Conservation (phyloP, 2,797 vertebrate genomes). For the Cuniculus paca region DNA sequence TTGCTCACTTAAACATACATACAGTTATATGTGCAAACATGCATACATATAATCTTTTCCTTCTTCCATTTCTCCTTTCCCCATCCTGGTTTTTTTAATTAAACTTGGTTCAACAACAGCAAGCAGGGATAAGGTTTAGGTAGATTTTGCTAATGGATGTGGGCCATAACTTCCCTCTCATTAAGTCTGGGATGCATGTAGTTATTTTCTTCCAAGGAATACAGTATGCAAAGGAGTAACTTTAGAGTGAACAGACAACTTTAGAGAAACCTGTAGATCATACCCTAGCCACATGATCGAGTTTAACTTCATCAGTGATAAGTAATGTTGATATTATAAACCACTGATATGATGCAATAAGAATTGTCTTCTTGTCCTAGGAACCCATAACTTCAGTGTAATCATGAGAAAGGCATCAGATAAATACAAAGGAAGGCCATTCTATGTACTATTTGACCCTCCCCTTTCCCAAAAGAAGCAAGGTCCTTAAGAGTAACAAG, state of each 20-base stretch:
- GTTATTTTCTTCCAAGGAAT: background rate
- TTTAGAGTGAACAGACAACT: background rate
- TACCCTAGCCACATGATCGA: background rate
- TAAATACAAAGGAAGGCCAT: background rate
- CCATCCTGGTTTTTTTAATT: background rate
- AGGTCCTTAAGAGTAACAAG: slow-evolving; percentile 10
- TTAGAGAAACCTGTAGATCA: background rate
- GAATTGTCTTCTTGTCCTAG: background rate
- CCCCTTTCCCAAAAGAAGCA: background rate
- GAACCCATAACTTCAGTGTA: background rate
- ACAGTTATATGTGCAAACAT: no score
- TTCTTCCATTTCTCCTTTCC: no score
- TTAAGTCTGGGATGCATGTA: background rate
- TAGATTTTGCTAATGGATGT: background rate
- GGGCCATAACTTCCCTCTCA: background rate
- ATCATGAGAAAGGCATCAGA: background rate
- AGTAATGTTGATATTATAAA: background rate
- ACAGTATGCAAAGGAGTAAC: background rate
- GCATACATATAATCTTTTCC: no score
- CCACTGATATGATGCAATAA: background rate
- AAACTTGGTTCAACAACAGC: background rate
- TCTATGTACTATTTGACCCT: background rate
- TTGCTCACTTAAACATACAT: no score
- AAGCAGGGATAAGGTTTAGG: background rate
- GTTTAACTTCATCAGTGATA: background rate